Conservation (phyloP, 2,888 invertebrate genomes). For the Phanerotoma sp. region DNA sequence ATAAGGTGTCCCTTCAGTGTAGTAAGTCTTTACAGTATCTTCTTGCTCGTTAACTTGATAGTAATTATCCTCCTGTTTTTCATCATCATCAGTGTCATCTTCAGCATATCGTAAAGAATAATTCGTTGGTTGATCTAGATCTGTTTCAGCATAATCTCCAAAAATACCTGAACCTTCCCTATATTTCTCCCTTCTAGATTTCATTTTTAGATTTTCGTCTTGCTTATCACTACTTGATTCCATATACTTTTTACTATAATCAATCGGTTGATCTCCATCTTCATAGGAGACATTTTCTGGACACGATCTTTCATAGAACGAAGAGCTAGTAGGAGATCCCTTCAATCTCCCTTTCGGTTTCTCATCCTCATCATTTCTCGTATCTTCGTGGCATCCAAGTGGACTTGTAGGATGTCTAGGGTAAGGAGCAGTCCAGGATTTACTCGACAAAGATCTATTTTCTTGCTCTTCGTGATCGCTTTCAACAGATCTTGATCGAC, state of each 20-base stretch:
- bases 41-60: conserved; percentile 58
- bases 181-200: conserved; percentile 37
- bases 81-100: conserved; percentile 69
- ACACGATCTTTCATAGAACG: conserved; percentile 22
- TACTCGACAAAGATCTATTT: conserved; percentile 5
- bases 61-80: conserved; percentile 47
- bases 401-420: conserved; percentile 8
- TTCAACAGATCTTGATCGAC: conserved; percentile 7
- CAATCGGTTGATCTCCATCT: conserved; percentile 61
- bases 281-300: conserved; percentile 36
- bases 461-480: not conserved
- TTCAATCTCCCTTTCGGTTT: not conserved
- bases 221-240: conserved; percentile 40
- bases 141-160: conserved; percentile 83
- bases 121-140: conserved; percentile 89
- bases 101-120: conserved; percentile 89
- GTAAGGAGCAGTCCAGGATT: conserved; percentile 9
- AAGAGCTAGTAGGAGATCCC: conserved; percentile 10
- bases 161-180: conserved; percentile 46
- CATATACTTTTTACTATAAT: conserved; percentile 62
- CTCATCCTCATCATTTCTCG: not conserved
- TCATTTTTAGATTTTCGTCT: conserved; percentile 30
- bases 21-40: conserved; percentile 88
- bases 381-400: not conserved
- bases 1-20: conserved; percentile 88